phyloP scores from a whole-genome alignment of 2,113 vertebrate species.

The Athene noctua region DNA sequence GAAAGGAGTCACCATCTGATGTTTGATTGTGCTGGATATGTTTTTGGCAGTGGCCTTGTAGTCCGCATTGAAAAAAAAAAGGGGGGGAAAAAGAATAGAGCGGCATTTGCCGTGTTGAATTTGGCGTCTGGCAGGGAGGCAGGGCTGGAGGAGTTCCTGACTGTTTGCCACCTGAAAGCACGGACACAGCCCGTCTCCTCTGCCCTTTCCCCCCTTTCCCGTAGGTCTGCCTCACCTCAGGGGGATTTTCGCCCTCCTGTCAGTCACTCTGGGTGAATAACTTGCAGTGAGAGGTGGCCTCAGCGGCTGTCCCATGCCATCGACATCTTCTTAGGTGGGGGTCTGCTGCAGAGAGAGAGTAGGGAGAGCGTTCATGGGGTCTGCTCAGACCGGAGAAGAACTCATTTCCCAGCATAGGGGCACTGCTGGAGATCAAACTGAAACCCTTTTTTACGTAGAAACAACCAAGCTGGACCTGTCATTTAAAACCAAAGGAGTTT shows the following conservation, averaged over 20 bases:
- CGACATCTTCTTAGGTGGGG: neutral
- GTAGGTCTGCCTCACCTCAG: neutral
- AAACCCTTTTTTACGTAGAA: accelerated
- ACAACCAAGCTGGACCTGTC: neutral
- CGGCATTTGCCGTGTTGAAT: conserved; percentile 68
- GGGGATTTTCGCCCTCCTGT: neutral
- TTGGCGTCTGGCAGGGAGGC: conserved; percentile 64
- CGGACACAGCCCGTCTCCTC: neutral
- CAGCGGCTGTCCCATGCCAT: neutral
- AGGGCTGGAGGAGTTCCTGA: conserved; percentile 60
- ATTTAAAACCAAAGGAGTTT: neutral
- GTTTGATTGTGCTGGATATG: conserved; percentile 83
- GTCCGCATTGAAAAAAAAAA: conserved; percentile 61
- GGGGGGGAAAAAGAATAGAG: conserved; percentile 38
- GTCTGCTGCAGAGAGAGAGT: neutral
- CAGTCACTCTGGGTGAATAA: neutral
- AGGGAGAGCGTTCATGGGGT: neutral
- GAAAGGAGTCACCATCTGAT: conserved; percentile 88
- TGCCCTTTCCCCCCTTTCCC: neutral
- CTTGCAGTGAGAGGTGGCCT: neutral
- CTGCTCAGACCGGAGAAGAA: neutral
- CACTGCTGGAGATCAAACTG: neutral
- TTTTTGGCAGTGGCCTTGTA: conserved; percentile 80
- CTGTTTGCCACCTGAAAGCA: conserved; percentile 63
- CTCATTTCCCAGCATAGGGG: neutral